Base-by-base conservation (phyloP, 1,140 invertebrate species). In the Bombus confusus region DNA sequence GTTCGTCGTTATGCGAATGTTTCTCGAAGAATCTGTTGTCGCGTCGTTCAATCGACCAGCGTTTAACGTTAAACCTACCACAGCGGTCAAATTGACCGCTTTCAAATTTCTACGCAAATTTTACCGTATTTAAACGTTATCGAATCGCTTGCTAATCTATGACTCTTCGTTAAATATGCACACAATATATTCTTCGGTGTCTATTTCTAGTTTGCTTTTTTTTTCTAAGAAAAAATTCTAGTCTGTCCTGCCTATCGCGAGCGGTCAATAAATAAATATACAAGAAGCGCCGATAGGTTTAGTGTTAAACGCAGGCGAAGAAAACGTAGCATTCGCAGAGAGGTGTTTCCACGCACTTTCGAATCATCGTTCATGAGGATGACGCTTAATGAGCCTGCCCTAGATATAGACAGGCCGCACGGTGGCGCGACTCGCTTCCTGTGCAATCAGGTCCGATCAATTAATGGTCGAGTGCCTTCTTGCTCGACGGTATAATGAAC, bases 391-490 rank as follows among this genome's bases (percentile, higher is more conserved):
- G 71, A 66, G n/a, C 43, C n/a, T 85, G 87, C 77, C 87, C 87
- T 84, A 88, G 87, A 88, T 88, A 73, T 59, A 74, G n/a, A 66
- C 69, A 28, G 64, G 75, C 75, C 62, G 69, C 74, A 83, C 82
- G 82, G 84, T 73, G 82, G 82, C 87, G 77, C 87, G 77, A 88
- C 82, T 80, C 77, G 77, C 87, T 88, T 88, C 87, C 87, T 88
- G 86, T 52, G 82, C 75, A 84, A 84, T 84, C 82, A 84, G 82
- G 82, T 69, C 82, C 52, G 82, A 84, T 79, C 75, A 84, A 79
- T 84, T 68, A 84, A 79, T 71, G 82, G 64, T 79, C 77, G 75
- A 72, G 69, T 59, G 75, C 75, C 66, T 84, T 84, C 82, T 72
- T 79, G 41, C 68, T 62, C n/a, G 39, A 59, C 25, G n/a, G n/a